phyloP scores from a whole-genome alignment of 2,797 vertebrate genomes.

The Pteropus rufus region DNA sequence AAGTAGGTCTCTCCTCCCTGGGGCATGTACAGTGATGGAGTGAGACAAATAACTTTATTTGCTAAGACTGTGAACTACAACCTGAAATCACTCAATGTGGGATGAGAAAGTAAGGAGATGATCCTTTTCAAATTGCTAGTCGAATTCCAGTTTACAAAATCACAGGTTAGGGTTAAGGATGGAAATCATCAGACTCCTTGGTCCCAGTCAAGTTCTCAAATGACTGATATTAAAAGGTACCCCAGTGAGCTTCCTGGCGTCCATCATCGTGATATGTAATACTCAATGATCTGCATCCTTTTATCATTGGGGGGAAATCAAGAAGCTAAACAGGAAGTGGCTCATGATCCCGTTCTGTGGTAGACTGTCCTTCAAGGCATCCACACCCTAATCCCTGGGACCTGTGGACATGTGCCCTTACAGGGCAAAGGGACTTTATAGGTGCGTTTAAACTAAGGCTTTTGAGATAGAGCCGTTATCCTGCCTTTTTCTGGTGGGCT shows the following conservation, averaged over 20 bases:
- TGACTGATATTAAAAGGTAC: neutral
- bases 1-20: neutral
- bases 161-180: conserved; percentile 19
- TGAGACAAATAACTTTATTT: neutral
- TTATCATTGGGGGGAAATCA: neutral
- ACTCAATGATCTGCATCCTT: neutral
- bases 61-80: conserved; percentile 29
- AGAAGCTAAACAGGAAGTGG: neutral
- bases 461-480: neutral
- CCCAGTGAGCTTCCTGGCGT: neutral
- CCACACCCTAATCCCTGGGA: rapidly evolving
- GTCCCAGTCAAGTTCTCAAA: neutral
- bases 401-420: neutral
- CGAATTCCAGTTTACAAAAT: neutral
- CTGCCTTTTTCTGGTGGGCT: neutral
- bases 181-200: neutral
- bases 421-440: neutral
- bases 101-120: conserved; percentile 20
- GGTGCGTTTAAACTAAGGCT: neutral
- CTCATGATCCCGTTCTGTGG: rapidly evolving
- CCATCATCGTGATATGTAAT: neutral
- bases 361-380: no score
- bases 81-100: neutral
- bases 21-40: neutral
- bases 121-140: neutral